Conservation (phyloP, 2,888 invertebrate species). For the Nomada flava region DNA sequence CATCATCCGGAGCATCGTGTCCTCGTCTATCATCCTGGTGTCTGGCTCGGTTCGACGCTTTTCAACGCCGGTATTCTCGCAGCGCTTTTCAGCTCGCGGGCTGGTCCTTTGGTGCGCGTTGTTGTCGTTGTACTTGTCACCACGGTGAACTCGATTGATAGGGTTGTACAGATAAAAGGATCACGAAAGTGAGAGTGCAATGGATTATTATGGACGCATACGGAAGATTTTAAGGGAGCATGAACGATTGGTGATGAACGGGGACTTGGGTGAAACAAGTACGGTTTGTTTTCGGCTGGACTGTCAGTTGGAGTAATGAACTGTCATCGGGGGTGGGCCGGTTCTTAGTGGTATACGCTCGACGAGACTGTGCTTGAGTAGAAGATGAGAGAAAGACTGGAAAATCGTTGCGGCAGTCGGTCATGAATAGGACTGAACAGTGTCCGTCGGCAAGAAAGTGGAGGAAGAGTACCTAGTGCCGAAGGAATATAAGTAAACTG, state of each 20-base stretch:
- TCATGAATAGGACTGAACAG: conserved; percentile 45
- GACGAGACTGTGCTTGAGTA: conserved; percentile 11
- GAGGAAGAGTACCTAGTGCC: conserved; percentile 35
- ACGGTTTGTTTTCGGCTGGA: conserved; percentile 2
- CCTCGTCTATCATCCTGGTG: conserved; percentile 27
- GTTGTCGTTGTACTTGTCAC: background rate
- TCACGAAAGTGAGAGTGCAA: conserved; percentile 55
- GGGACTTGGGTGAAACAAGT: background rate
- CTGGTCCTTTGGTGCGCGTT: conserved; percentile 37
- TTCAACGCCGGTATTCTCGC: too few relatives aligned
- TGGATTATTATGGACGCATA: conserved; percentile 42
- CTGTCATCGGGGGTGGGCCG: conserved; percentile 14
- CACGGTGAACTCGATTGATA: background rate
- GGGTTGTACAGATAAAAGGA: background rate
- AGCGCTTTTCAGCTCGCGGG: background rate
- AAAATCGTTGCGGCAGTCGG: conserved; percentile 14
- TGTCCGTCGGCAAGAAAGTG: conserved; percentile 60
- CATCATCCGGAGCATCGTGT: conserved; percentile 46
- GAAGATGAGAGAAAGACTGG: conserved; percentile 23
- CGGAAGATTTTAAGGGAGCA: conserved; percentile 4
- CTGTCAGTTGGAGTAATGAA: conserved; percentile 38
- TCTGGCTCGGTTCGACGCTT: conserved; percentile 27
- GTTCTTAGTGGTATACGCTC: conserved; percentile 26
- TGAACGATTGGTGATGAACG: conserved; percentile 19
- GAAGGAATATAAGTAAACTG: background rate